Evolutionary conservation across 2,113 vertebrate species (phyloP).

Genomic region (Egretta garzetta): DNA sequence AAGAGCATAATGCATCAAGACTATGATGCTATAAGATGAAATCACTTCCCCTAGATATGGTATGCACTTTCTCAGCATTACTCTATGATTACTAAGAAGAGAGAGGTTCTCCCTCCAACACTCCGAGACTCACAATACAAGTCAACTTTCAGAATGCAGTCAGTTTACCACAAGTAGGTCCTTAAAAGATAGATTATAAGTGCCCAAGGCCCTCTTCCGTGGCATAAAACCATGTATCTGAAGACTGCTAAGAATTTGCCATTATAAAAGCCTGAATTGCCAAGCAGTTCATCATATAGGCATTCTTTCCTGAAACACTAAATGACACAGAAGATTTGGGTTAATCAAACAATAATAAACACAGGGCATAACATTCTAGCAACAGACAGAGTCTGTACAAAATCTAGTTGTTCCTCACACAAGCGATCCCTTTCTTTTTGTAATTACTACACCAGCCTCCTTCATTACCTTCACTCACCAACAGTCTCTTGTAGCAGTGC

Average conservation of each 20-base stretch:
- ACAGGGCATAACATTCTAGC: neutral
- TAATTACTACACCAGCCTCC: neutral
- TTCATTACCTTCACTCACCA: neutral
- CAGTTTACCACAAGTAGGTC: neutral
- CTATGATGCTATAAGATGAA: neutral
- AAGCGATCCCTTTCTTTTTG: neutral
- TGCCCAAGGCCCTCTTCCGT: neutral
- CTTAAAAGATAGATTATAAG: neutral
- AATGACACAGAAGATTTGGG: neutral
- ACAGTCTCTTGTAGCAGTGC: neutral
- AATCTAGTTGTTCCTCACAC: neutral
- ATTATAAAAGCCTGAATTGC: neutral
- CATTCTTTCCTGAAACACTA: neutral
- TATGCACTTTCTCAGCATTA: neutral
- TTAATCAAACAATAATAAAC: neutral
- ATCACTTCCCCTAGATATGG: neutral
- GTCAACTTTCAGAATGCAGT: neutral
- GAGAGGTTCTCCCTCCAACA: neutral
- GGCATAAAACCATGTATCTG: neutral
- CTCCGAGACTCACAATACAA: neutral
- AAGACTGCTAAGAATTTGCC: neutral
- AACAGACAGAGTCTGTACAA: neutral
- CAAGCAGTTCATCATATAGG: neutral
- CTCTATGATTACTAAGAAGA: fast-evolving
- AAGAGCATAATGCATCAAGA: neutral